Evolutionary conservation across 2,888 invertebrate genomes (phyloP).

Genomic region (Corbicula japonica): DNA sequence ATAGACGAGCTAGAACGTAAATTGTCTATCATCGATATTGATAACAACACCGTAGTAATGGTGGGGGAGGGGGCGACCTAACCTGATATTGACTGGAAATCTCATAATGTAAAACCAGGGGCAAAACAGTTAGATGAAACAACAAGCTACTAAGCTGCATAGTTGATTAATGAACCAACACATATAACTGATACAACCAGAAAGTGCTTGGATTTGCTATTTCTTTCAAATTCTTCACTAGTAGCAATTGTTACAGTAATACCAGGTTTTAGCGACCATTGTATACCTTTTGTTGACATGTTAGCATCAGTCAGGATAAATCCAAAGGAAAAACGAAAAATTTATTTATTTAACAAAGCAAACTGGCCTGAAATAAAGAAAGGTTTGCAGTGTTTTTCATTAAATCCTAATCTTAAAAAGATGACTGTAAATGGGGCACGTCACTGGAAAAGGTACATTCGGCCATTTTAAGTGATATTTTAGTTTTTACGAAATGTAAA

Average conservation of each 20-base stretch:
- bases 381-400: no score
- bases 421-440: no score
- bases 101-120: not conserved
- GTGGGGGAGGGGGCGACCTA: no score
- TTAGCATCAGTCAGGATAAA: conserved; percentile 1
- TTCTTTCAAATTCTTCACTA: not conserved
- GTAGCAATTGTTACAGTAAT: conserved; percentile 10
- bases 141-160: no score
- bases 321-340: conserved; percentile 9
- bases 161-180: conserved; percentile 14
- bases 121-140: conserved; percentile 4
- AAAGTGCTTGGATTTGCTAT: conserved; percentile 20
- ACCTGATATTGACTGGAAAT: not conserved
- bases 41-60: not conserved
- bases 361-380: not conserved
- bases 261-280: conserved; percentile 34
- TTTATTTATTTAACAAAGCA: not conserved
- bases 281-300: conserved; percentile 17
- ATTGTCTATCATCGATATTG: not conserved
- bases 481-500: no score
- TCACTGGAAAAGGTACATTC: no score
- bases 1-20: conserved; percentile 14
- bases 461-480: no score
- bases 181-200: conserved; percentile 11
- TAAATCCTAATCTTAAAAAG: no score